These are phyloP conservation scores for Seriola quinqueradiata DNA, from an alignment of 2,113 vertebrate species.

Conservation along the genomic window DNA sequence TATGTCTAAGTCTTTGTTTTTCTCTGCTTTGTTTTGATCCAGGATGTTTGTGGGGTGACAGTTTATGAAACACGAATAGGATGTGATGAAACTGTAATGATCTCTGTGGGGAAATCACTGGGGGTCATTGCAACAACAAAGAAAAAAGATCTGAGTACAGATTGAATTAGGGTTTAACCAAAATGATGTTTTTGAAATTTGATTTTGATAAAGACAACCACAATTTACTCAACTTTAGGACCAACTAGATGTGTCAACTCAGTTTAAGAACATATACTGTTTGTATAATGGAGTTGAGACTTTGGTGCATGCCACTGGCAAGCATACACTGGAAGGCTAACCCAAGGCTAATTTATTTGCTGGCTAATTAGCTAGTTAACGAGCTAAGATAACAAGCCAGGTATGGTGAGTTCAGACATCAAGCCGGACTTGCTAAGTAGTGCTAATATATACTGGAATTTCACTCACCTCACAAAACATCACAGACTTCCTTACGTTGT, in stretches of 20 bases:
- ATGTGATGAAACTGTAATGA: conserved; percentile 4
- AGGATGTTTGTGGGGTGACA: conserved; percentile 15
- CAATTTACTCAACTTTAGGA: background rate
- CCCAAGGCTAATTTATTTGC: too few relatives aligned
- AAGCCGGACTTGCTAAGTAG: too few relatives aligned
- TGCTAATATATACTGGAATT: too few relatives aligned
- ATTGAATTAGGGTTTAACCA: background rate
- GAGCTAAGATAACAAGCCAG: too few relatives aligned
- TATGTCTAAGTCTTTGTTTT: conserved; percentile 61
- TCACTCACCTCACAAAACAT: too few relatives aligned
- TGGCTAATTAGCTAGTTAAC: too few relatives aligned
- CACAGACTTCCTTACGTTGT: too few relatives aligned
- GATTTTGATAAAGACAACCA: background rate
- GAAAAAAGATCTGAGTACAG: background rate
- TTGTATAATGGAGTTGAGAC: too few relatives aligned
- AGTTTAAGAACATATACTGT: background rate
- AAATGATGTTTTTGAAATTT: background rate
- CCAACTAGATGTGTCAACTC: background rate
- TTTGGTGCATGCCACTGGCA: too few relatives aligned
- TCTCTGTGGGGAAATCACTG: background rate
- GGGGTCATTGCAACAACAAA: background rate
- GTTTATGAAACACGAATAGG: conserved; percentile 11
- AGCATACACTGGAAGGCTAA: too few relatives aligned
- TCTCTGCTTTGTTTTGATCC: background rate
- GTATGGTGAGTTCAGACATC: too few relatives aligned